Evolutionary conservation across 2,113 vertebrate genomes (phyloP), one percentile per base, ranked within the genome.

Genomic region (Apteryx owenii): DNA sequence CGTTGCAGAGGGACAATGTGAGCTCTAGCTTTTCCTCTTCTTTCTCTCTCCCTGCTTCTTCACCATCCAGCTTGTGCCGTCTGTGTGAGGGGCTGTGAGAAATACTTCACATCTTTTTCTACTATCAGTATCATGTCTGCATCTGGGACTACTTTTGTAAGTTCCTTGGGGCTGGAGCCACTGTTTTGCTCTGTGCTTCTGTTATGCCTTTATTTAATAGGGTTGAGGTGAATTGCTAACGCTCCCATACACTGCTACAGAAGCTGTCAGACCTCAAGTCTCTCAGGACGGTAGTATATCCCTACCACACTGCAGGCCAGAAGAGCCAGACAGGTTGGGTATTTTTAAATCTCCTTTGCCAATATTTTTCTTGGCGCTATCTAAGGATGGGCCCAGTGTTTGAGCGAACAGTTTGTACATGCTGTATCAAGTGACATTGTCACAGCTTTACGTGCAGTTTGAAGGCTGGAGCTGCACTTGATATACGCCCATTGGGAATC

Each of bases 41-140:
- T 75, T 90, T 90, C 36, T 71, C 14, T 50, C 53, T 78, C 19
- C 16, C 10, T 38, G 36, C 36, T 80, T 70, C 77, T 84, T 36
- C 56, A 33, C 29, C 51, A 71, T 38, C 53, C 38, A 85, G 71
- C n/a, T 28, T 0, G 1, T 0, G 0, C 42, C 56, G 42, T 38
- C 54, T 53, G 5, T 9, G 22, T 18, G n/a, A 72, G 40, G 9
- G 13, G 14, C 16, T 73, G 53, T 31, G 48, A 85, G n/a, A 82
- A 93, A 64, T 25, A 33, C 38, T 29, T 75, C 65, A 29, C 0
- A 1, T 85, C 42, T 87, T n/a, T 40, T n/a, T 77, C 68, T 82
- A 42, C 48, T n/a, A 69, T 51, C 15, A 31, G 4, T 62, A 33
- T 17, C 60, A 8, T 11, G 44, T 42, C 40, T 75, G 13, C 9